Conservation (phyloP, 1,140 invertebrate species). For the Metopolophium dirhodum region DNA sequence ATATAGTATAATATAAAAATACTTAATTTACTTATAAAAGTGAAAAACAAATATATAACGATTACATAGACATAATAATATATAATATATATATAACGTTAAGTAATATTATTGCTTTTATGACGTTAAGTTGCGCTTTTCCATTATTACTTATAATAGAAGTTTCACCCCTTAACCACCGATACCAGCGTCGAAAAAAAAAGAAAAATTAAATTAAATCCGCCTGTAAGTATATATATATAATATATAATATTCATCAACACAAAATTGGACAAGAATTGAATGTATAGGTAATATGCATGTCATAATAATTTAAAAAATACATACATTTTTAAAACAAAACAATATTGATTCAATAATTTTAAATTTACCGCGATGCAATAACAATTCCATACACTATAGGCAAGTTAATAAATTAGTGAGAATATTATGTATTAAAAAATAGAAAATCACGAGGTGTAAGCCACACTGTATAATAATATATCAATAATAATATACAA, state of each 20-base stretch:
- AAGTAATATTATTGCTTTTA: conserved; percentile 21
- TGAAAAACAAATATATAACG: conserved; percentile 9
- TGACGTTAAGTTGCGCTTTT: conserved; percentile 16
- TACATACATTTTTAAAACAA: not conserved
- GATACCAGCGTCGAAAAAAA: not conserved
- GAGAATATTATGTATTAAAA: not conserved
- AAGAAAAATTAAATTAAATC: conserved; percentile 12
- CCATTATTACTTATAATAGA: not conserved
- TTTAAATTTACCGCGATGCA: conserved; percentile 48
- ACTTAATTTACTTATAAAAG: not conserved
- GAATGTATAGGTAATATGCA: conserved; percentile 24
- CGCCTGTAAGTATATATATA: conserved; percentile 13
- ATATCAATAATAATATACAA: conserved; percentile 7
- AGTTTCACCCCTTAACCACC: conserved; percentile 35
- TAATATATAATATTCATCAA: conserved; percentile 25
- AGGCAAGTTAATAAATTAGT: not conserved
- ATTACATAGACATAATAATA: not conserved
- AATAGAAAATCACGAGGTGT: not conserved
- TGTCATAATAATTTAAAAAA: conserved; percentile 6
- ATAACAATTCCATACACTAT: conserved; percentile 22
- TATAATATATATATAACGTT: conserved; percentile 6
- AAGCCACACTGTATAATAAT: not conserved
- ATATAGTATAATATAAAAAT: not conserved
- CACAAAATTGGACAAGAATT: conserved; percentile 44
- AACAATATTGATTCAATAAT: not conserved